Evolutionary conservation across 2,888 invertebrate genomes (phyloP).

Genomic region (Geotrupes spiniger): DNA sequence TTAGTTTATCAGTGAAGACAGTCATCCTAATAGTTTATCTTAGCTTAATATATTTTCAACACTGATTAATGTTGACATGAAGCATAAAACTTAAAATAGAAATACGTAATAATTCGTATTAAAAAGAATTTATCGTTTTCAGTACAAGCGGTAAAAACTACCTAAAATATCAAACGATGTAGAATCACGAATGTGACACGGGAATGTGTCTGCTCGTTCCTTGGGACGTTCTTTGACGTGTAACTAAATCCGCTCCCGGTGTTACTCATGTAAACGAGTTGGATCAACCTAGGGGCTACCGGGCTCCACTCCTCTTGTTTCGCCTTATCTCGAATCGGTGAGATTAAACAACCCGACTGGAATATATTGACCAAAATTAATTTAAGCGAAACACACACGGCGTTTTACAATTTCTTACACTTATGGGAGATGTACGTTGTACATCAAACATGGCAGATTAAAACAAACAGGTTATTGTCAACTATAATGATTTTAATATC

Average conservation of each 20-base stretch:
- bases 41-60: too few relatives aligned
- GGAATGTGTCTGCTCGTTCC: slow-evolving; percentile 13
- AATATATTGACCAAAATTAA: slow-evolving; percentile 17
- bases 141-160: too few relatives aligned
- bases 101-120: too few relatives aligned
- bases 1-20: too few relatives aligned
- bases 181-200: slow-evolving; percentile 16
- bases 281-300: slow-evolving; percentile 21
- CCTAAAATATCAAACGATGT: slow-evolving; percentile 2
- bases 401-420: neutral
- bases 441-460: too few relatives aligned
- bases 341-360: slow-evolving; percentile 15
- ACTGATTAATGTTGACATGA: too few relatives aligned
- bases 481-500: too few relatives aligned
- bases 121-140: too few relatives aligned
- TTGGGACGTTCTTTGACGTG: slow-evolving; percentile 25
- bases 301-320: slow-evolving; percentile 29
- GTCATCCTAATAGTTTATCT: too few relatives aligned
- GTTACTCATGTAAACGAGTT: slow-evolving; percentile 32
- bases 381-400: neutral
- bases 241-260: slow-evolving; percentile 37
- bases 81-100: too few relatives aligned
- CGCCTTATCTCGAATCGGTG: slow-evolving; percentile 24
- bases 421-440: too few relatives aligned
- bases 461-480: too few relatives aligned